Percentiles rank a stretch among this genome's conserved stretches.
Evolutionary conservation across 2,113 vertebrate genomes (phyloP).

Genomic region (Sapajus apella): DNA sequence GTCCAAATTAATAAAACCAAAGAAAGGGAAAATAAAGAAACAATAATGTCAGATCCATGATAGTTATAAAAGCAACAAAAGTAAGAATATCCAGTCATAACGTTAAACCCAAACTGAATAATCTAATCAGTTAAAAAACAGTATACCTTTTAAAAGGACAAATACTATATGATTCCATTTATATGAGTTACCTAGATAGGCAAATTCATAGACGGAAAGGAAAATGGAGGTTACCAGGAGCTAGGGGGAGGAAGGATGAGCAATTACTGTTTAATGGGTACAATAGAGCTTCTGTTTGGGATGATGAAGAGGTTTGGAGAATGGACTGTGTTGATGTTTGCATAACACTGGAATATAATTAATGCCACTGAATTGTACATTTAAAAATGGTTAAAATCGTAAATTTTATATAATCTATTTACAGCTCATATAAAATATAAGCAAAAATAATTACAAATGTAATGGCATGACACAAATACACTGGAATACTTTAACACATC

Average conservation of each 20-base stretch:
- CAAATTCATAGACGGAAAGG: not conserved
- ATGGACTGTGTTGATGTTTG: not conserved
- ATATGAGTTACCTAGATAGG: not conserved
- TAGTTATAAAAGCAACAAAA: constrained; percentile 13
- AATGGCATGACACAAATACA: not conserved
- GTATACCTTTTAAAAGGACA: not conserved
- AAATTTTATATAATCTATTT: not conserved
- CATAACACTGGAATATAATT: not conserved
- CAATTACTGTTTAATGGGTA: not conserved
- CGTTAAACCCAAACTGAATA: not conserved
- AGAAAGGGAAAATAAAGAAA: not conserved
- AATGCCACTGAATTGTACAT: not conserved
- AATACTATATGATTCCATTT: not conserved
- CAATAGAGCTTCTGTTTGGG: not conserved
- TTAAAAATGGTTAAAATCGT: not conserved
- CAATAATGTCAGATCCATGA: not conserved
- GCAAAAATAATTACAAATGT: not conserved
- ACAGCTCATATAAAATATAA: not conserved
- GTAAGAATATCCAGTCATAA: not conserved
- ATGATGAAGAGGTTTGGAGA: not conserved
- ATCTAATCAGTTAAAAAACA: constrained; percentile 3
- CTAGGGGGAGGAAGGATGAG: no score
- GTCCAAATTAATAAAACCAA: constrained; percentile 19
- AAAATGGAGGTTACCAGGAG: not conserved
- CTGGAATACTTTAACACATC: not conserved